A percentile compares a stretch with the other conserved stretches of the same genome.
phyloP scores from a whole-genome alignment of 2,888 invertebrate species.

The Xestia sexstrigata region DNA sequence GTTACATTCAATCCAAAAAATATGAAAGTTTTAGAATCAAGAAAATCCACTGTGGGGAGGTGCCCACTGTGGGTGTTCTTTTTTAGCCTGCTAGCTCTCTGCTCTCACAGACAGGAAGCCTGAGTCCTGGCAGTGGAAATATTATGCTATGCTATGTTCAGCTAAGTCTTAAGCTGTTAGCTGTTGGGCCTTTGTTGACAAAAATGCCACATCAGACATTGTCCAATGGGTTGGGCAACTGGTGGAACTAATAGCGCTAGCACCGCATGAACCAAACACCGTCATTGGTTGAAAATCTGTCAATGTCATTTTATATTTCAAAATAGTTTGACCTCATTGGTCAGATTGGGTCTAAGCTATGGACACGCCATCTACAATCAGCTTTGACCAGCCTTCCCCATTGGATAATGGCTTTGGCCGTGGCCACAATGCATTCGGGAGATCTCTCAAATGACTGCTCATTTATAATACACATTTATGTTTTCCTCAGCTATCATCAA shows the following conservation, averaged over 20 bases:
- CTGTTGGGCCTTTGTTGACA: background rate
- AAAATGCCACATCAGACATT: background rate
- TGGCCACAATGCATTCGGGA: background rate
- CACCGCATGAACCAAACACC: too few species aligned
- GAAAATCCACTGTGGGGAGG: background rate
- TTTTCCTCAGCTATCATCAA: constrained; percentile 94
- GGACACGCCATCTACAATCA: too few species aligned
- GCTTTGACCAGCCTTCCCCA: too few species aligned
- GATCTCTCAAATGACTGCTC: background rate
- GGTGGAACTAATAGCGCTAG: too few species aligned
- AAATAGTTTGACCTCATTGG: too few species aligned
- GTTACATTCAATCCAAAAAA: background rate
- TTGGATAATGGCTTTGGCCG: background rate
- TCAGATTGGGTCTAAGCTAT: too few species aligned
- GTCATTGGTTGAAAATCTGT: too few species aligned
- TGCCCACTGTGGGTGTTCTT: too few species aligned
- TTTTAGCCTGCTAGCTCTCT: background rate
- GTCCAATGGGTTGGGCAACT: too few species aligned
- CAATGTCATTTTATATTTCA: too few species aligned
- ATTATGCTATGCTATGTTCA: background rate
- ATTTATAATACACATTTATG: background rate
- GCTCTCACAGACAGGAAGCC: background rate
- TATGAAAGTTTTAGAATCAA: background rate
- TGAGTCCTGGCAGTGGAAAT: background rate
- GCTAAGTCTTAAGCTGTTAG: background rate